Evolutionary conservation across 2,797 vertebrate genomes (phyloP).

Genomic region (Hoplostethus mediterraneus): DNA sequence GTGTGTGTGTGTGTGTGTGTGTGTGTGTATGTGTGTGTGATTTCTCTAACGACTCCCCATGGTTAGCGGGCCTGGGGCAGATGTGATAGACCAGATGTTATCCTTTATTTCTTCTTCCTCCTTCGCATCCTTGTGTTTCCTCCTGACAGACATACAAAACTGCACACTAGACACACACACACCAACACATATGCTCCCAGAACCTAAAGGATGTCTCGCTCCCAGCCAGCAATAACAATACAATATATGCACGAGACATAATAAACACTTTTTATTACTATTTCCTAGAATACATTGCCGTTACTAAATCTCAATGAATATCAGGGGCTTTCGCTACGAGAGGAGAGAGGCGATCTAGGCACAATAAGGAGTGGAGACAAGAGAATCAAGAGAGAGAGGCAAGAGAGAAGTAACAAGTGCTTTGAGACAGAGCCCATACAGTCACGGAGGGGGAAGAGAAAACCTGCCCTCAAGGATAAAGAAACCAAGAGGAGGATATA

Average conservation of each 20-base stretch:
- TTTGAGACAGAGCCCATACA: slow-evolving; percentile 48
- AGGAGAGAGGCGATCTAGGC: slow-evolving; percentile 28
- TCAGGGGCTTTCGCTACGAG: slow-evolving; percentile 34
- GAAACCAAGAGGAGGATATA: slow-evolving; percentile 2
- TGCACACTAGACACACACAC: slow-evolving; percentile 29
- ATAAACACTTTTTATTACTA: background rate
- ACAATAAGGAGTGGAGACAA: slow-evolving; percentile 34
- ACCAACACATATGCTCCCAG: no score
- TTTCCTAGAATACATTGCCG: slow-evolving; percentile 6
- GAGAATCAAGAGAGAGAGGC: slow-evolving; percentile 19
- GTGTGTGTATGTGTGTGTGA: slow-evolving; percentile 4
- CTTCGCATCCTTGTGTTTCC: slow-evolving; percentile 40
- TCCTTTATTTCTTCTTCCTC: slow-evolving; percentile 56
- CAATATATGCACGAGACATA: background rate
- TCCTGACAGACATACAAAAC: slow-evolving; percentile 35
- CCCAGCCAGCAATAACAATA: background rate
- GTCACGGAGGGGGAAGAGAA: slow-evolving; percentile 30
- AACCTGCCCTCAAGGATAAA: slow-evolving; percentile 43
- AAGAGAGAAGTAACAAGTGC: slow-evolving; percentile 38
- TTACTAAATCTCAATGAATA: slow-evolving; percentile 7
- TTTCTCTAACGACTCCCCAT: slow-evolving; percentile 59
- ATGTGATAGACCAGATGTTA: slow-evolving; percentile 68
- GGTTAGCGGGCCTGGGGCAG: slow-evolving; percentile 59
- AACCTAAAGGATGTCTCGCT: no score
- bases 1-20: slow-evolving; percentile 27